Base-by-base conservation (phyloP, 2,113 vertebrate species). In the Orcinus orca region DNA sequence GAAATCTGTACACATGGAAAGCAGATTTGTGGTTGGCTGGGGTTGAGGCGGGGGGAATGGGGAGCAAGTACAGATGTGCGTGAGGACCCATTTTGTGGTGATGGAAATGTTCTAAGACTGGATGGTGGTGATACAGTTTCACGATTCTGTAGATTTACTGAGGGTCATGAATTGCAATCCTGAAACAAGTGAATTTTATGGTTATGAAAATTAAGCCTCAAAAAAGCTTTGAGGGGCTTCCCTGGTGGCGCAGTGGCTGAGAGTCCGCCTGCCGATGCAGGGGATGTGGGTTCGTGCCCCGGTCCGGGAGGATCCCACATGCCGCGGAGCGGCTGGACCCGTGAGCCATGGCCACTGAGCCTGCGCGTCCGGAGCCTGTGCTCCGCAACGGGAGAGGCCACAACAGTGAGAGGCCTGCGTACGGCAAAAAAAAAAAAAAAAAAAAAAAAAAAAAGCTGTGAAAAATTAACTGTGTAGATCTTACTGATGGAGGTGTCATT, bases 241-340 rank as follows among this genome's bases (percentile, higher is more conserved):
- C 47, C 47, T 14, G 47, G 47, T 50, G 13, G 47, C 47, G 12
- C 47, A 50, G 47, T 50, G 47, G 47, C 1, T 14, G 47, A 14
- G 47, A 50, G 47, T 50, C 47, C 13, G 1, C 47, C 47, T 50
- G 47, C 13, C 47, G 13, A 50, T 14, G 47, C 47, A 14, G 47
- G 47, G 47, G 12, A 50, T 12, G 0, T 0, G 2, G 47, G 47
- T 47, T 13, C 0, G 2, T 47, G 47, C 47, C 47, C 47, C 11
- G 11, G 47, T 47, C 47, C 0, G 2, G 47, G 47, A 47, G 2
- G 47, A 47, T 47, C 47, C 47, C 47, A 47, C 47, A 3, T 47
- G 47, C 47, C 0, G 47, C 12, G 2, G 47, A 47, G 47, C 47
- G 11, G 47, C 47, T 47, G 47, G 47, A 2, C 47, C 47, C 12